phyloP scores from a whole-genome alignment of 1,140 invertebrate species.

The Zaprionus tsacasi region DNA sequence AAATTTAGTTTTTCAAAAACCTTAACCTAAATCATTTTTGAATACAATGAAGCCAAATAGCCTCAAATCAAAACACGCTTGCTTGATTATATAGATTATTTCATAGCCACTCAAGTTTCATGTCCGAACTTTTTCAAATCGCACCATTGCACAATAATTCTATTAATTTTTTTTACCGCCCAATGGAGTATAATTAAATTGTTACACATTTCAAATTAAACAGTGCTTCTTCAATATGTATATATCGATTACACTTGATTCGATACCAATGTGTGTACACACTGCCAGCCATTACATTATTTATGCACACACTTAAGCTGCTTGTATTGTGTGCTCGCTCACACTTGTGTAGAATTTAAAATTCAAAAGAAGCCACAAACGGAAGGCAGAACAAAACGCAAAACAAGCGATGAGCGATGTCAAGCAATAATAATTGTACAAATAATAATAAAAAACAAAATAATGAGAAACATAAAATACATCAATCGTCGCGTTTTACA shows the following conservation, averaged over 20 bases:
- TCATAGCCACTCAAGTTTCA: no score
- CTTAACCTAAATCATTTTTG: background rate
- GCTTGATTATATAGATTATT: no score
- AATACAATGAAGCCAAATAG: background rate
- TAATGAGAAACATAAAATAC: conserved; percentile 29
- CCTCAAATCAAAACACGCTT: no score
- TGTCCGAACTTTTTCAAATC: no score
- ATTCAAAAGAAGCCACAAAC: conserved; percentile 26
- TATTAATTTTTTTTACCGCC: no score
- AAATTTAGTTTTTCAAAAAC: background rate
- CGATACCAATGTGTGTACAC: conserved; percentile 9
- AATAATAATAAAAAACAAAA: conserved; percentile 30
- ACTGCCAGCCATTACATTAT: background rate
- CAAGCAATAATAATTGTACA: conserved; percentile 27
- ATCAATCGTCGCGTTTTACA: conserved; percentile 35
- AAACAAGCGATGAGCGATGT: conserved; percentile 23
- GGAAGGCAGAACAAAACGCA: background rate
- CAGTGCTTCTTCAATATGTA: no score
- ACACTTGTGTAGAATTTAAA: conserved; percentile 24
- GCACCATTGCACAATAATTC: no score
- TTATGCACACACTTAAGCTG: conserved; percentile 25
- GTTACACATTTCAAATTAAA: no score
- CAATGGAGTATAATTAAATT: no score
- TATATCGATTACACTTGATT: background rate
- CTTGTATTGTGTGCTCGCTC: conserved; percentile 19